These are phyloP conservation scores for Hesperophylax magnus DNA, from an alignment of 1,140 invertebrate species.

Conservation along the genomic window DNA sequence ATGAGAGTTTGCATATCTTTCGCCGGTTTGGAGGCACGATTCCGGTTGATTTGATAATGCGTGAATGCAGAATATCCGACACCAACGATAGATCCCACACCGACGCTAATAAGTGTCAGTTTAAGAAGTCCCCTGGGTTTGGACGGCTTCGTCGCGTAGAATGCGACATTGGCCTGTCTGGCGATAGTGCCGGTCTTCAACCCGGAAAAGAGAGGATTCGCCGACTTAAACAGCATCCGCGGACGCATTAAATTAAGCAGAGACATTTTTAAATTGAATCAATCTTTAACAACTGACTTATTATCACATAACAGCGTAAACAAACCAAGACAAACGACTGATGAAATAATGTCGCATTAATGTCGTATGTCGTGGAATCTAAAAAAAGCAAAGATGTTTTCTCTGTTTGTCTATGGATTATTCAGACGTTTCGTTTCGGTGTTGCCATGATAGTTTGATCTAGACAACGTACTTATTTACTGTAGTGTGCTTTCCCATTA, in stretches of 20 bases:
- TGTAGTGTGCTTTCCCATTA: too few relatives aligned
- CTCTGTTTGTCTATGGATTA: too few relatives aligned
- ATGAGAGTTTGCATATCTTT: constrained; percentile 61
- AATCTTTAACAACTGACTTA: too few relatives aligned
- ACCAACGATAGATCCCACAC: constrained; percentile 67
- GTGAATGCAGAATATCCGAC: constrained; percentile 68
- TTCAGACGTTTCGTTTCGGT: too few relatives aligned
- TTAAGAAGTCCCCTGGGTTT: constrained; percentile 62
- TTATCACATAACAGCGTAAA: too few relatives aligned
- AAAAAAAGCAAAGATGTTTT: too few relatives aligned
- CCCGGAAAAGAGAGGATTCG: not conserved
- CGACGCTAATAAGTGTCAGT: constrained; percentile 66
- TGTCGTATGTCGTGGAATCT: too few relatives aligned
- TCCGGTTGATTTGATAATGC: constrained; percentile 66
- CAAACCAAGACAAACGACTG: too few relatives aligned
- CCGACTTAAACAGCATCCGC: not conserved
- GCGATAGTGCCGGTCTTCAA: not conserved
- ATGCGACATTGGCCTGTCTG: constrained; percentile 1
- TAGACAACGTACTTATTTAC: too few relatives aligned
- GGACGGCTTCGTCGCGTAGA: constrained; percentile 63
- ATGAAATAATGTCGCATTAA: too few relatives aligned
- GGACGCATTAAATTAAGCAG: constrained; percentile 31
- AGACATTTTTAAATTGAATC: not conserved
- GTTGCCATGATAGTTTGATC: too few relatives aligned
- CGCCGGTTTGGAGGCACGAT: constrained; percentile 48